Base-by-base conservation (phyloP, 2,797 vertebrate genomes). In the Ctenopoma multispine region DNA sequence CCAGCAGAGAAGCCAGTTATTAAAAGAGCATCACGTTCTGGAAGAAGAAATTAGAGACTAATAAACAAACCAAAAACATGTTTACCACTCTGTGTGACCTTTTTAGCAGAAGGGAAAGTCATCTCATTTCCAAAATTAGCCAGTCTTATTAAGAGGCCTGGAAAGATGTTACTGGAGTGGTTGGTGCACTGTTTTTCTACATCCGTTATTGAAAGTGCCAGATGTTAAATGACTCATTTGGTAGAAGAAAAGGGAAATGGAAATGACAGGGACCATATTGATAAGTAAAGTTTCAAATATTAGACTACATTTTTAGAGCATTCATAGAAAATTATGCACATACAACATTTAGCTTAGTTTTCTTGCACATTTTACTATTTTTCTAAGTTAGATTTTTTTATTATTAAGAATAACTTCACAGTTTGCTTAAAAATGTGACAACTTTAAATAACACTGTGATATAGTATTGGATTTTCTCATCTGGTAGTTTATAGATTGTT, bases 21-120 rank as follows among this genome's bases (percentile, higher is more conserved):
- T 86, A 80, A 81, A 87, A 75, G 47, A 77, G 73, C 63, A 83
- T 71, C 5, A 23, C 58, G 72, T 87, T 84, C 79, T 50, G 50
- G 69, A 64, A 69, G 65, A 89, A 83, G 79, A 83, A 89, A 83
- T 82, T 75, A 81, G 69, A 81, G 54, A 76, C 77, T 80, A 82
- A 84, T 84, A 84, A 84, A 81, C 63, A 80, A 83, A 75, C 49
- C 57, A 60, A 74, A 83, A 85, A 80, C 69, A 72, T 79, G 74
- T 82, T 86, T 82, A 63, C 65, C 55, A 69, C 63, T 67, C 68
- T 63, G 53, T 64, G 54, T 85, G 85, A 84, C 83, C 83, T 81
- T 87, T 89, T 70, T 38, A 77, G 64, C 61, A 46, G 23, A 70
- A 53, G 29, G 24, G 36, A 78, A 72, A 82, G 63, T 76, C 63